These are phyloP conservation scores for Ochropleura plecta DNA, from an alignment of 2,888 invertebrate genomes.

Conservation along the genomic window DNA sequence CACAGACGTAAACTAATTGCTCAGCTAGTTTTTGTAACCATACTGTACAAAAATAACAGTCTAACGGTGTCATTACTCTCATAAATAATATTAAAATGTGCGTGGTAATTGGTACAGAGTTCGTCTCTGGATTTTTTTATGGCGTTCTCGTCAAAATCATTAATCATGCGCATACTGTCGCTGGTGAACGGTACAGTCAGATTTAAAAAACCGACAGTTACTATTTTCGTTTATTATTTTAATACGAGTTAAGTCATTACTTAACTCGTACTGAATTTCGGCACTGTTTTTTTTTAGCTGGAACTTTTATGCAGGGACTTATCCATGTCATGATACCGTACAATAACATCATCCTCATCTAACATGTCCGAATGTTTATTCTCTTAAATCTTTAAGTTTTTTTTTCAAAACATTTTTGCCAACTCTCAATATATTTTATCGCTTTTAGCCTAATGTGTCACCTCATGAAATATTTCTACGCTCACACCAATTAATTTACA, in stretches of 20 bases:
- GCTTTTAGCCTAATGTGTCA: not conserved
- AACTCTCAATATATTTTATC: not conserved
- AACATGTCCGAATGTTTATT: not conserved
- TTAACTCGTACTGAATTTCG: too few species aligned
- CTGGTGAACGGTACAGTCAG: slow-evolving; percentile 47
- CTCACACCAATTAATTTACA: not conserved
- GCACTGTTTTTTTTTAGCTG: not conserved
- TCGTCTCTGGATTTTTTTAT: slow-evolving; percentile 61
- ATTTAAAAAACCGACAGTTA: slow-evolving; percentile 60
- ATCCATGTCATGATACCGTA: not conserved
- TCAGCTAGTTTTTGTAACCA: slow-evolving; percentile 33
- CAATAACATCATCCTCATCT: too few species aligned
- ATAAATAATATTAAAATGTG: slow-evolving; percentile 48
- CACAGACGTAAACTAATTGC: slow-evolving; percentile 51
- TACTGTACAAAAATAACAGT: slow-evolving; percentile 36
- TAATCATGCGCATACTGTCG: slow-evolving; percentile 55
- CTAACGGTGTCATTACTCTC: slow-evolving; percentile 39
- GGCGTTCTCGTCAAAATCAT: slow-evolving; percentile 55
- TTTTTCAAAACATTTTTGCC: too few species aligned
- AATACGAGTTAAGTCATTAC: too few species aligned
- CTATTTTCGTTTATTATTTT: slow-evolving; percentile 57
- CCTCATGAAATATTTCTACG: not conserved
- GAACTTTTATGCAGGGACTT: not conserved
- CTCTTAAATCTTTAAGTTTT: too few species aligned
- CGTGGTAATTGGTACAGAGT: slow-evolving; percentile 54